Evolutionary conservation across 2,797 vertebrate genomes (phyloP).

Genomic region (Neopelma chrysocephalum): DNA sequence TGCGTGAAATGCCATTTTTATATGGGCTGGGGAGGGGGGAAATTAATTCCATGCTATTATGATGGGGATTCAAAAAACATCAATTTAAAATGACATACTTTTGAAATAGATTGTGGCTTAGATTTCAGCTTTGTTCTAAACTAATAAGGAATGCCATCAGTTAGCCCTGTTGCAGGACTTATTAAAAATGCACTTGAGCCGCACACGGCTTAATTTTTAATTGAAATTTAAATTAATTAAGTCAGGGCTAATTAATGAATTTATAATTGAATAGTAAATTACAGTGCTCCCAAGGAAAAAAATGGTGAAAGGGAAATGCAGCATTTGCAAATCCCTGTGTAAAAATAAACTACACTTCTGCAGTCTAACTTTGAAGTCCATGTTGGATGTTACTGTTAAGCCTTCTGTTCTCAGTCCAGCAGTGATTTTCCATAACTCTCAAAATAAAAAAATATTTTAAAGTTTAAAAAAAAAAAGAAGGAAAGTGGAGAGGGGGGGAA

Average conservation of each 20-base stretch:
- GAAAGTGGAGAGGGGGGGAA: background rate
- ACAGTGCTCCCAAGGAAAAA: constrained; percentile 63
- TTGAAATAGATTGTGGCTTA: constrained; percentile 55
- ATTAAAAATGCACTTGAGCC: constrained; percentile 68
- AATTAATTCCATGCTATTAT: constrained; percentile 52
- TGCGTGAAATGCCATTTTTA: background rate
- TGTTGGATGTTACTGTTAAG: background rate
- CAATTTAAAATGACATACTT: constrained; percentile 64
- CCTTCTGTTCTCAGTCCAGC: background rate
- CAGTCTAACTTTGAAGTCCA: constrained; percentile 31
- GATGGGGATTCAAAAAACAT: constrained; percentile 51
- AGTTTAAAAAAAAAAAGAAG: background rate
- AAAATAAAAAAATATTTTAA: background rate
- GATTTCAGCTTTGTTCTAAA: constrained; percentile 65
- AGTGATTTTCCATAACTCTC: background rate
- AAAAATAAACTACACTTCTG: constrained; percentile 32
- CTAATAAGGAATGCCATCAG: constrained; percentile 62
- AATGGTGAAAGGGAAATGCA: constrained; percentile 48
- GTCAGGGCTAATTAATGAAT: constrained; percentile 72
- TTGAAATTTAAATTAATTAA: constrained; percentile 78
- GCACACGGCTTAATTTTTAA: constrained; percentile 71
- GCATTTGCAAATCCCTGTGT: constrained; percentile 48
- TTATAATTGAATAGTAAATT: constrained; percentile 75
- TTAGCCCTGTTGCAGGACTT: constrained; percentile 57
- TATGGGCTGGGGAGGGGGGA: background rate